A percentile compares a stretch with the other conserved stretches of the same genome.
phyloP scores from a whole-genome alignment of 35 echinoderm and acorn worm genomes.

The Apostichopus parvimensis region DNA sequence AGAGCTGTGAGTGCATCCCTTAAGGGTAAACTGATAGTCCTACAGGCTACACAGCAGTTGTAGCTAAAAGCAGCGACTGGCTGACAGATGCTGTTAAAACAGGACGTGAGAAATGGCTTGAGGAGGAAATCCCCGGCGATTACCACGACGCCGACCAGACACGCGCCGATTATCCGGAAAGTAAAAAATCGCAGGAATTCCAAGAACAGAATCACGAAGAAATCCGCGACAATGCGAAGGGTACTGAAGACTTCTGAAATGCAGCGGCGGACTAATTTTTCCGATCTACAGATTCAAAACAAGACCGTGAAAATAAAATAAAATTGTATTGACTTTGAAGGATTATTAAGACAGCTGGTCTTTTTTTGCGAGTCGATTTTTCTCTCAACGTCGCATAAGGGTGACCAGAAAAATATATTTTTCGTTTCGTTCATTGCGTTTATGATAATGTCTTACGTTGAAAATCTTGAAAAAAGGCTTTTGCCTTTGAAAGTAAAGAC shows the following conservation, averaged over 20 bases:
- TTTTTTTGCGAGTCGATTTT: no score
- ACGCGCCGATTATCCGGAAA: constrained; percentile 20
- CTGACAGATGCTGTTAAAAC: constrained; percentile 19
- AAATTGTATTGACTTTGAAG: not conserved
- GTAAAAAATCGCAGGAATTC: not conserved
- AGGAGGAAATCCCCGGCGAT: constrained; percentile 12
- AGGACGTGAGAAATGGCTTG: constrained; percentile 15
- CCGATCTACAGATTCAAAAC: not conserved
- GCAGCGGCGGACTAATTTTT: constrained; percentile 13
- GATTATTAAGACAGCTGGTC: no score
- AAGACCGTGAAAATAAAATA: not conserved
- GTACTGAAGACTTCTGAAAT: constrained; percentile 12
- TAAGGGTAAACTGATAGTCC: constrained; percentile 10
- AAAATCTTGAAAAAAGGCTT: no score
- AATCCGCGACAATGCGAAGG: not conserved
- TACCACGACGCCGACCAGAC: not conserved
- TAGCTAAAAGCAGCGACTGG: constrained; percentile 2
- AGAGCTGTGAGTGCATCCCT: constrained; percentile 1
- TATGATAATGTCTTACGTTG: no score
- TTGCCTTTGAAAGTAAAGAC: no score
- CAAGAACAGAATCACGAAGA: constrained; percentile 30
- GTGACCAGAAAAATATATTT: no score
- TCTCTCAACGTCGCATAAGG: no score
- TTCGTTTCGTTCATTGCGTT: no score
- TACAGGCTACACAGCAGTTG: not conserved